phyloP scores from a whole-genome alignment of 1,140 invertebrate species.

The Drosophila leontia region DNA sequence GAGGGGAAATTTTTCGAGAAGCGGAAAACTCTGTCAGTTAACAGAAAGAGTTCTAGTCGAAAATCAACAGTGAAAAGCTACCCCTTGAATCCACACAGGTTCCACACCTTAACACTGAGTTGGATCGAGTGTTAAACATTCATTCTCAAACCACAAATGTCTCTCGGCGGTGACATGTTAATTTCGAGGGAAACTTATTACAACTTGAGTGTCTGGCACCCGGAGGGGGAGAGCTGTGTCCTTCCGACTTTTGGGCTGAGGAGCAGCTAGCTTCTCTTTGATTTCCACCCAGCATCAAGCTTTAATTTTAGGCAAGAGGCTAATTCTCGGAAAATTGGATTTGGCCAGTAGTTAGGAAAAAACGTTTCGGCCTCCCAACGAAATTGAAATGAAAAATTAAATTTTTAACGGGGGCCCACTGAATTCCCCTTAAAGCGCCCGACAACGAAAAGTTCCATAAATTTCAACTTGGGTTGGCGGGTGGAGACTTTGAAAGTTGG shows the following conservation, averaged over 20 bases:
- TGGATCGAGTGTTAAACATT: slow-evolving; percentile 5
- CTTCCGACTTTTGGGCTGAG: background rate
- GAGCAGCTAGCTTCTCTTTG: slow-evolving; percentile 47
- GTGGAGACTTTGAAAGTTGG: background rate
- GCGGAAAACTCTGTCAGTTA: background rate
- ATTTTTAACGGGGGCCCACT: slow-evolving; percentile 10
- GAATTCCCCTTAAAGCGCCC: slow-evolving; percentile 25
- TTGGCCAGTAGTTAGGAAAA: slow-evolving; percentile 5
- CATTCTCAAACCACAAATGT: slow-evolving; percentile 64
- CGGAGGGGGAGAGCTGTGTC: slow-evolving; percentile 6
- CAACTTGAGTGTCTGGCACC: slow-evolving; percentile 40
- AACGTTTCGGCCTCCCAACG: background rate
- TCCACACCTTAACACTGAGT: slow-evolving; percentile 10
- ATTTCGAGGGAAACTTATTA: slow-evolving; percentile 76
- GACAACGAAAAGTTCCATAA: slow-evolving; percentile 58
- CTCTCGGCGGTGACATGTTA: slow-evolving; percentile 79
- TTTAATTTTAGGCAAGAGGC: slow-evolving; percentile 70
- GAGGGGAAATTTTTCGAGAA: slow-evolving; percentile 24
- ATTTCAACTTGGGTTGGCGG: slow-evolving; percentile 54
- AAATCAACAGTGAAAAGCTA: background rate
- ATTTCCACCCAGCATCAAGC: slow-evolving; percentile 55
- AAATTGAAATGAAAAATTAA: slow-evolving; percentile 8
- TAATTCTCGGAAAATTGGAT: slow-evolving; percentile 74
- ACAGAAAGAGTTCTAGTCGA: slow-evolving; percentile 28
- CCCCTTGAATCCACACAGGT: slow-evolving; percentile 21